Percentiles rank a stretch among this genome's conserved stretches.
These are phyloP conservation scores for Pristionchus maxplancki DNA, from an alignment of 2,888 invertebrate genomes.

Conservation along the genomic window DNA sequence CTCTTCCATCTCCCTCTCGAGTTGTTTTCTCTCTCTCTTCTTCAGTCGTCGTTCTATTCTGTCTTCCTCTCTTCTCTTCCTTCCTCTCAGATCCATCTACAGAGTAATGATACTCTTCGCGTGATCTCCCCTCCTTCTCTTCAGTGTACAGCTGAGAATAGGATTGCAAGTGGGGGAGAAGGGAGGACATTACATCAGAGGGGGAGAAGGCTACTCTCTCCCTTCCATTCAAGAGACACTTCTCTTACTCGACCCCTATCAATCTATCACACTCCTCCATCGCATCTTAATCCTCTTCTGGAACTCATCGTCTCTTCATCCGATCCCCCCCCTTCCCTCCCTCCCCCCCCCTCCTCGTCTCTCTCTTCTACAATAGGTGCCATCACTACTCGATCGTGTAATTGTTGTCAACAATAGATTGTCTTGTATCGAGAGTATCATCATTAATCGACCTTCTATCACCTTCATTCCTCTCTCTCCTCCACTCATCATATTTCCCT, in stretches of 20 bases:
- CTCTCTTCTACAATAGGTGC: background rate
- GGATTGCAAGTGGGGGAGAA: conserved; percentile 7
- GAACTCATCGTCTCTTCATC: background rate
- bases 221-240: background rate
- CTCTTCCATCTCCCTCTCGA: conserved; percentile 31
- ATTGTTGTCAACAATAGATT: conserved; percentile 9
- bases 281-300: background rate
- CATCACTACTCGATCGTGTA: conserved; percentile 25
- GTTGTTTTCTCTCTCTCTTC: conserved; percentile 38
- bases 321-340: background rate
- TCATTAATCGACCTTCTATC: conserved; percentile 11
- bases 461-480: conserved; percentile 33
- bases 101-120: conserved; percentile 35
- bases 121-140: background rate
- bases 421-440: background rate
- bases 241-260: conserved; percentile 39
- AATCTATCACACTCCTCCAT: background rate
- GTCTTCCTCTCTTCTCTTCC: background rate
- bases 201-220: conserved; percentile 21
- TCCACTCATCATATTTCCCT: conserved; percentile 25
- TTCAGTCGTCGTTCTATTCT: no score
- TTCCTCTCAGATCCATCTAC: background rate
- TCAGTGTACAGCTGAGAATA: conserved; percentile 41
- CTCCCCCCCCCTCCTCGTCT: background rate
- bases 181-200: conserved; percentile 37